Conservation (phyloP, 2,797 vertebrate species). For the Notolepis coatsorum region DNA sequence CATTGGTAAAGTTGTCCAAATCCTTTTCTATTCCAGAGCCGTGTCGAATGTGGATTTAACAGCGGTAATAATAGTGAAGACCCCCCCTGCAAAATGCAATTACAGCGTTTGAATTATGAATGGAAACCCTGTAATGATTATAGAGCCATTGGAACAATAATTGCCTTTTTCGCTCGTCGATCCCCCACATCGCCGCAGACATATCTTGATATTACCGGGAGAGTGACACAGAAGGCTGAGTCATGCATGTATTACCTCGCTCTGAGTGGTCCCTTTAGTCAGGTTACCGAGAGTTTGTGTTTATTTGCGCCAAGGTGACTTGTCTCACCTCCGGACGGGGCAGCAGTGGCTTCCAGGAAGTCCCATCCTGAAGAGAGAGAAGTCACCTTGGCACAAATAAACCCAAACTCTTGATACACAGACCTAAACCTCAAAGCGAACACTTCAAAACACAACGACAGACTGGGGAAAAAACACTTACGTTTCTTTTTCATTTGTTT, state of each 20-base stretch:
- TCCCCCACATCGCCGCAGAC: slow-evolving; percentile 27
- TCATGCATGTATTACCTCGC: slow-evolving; percentile 27
- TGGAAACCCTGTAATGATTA: slow-evolving; percentile 47
- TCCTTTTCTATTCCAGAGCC: slow-evolving; percentile 51
- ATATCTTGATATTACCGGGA: slow-evolving; percentile 19
- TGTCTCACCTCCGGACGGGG: slow-evolving; percentile 10
- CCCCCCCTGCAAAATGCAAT: slow-evolving; percentile 57
- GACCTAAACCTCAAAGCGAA: slow-evolving; percentile 9
- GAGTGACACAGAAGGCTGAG: slow-evolving; percentile 9
- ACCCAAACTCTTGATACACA: slow-evolving; percentile 1
- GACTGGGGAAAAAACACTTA: background rate
- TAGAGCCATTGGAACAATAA: slow-evolving; percentile 35
- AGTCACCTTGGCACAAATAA: background rate
- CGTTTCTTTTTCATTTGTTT: slow-evolving; percentile 20
- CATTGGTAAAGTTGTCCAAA: slow-evolving; percentile 65
- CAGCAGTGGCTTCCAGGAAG: slow-evolving; percentile 5
- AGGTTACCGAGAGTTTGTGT: background rate
- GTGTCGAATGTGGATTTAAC: slow-evolving; percentile 64
- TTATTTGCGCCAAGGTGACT: slow-evolving; percentile 4
- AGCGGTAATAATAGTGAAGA: slow-evolving; percentile 59
- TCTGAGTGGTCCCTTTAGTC: slow-evolving; percentile 9
- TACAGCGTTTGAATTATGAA: slow-evolving; percentile 54
- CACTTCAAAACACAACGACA: background rate
- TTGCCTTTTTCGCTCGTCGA: slow-evolving; percentile 43
- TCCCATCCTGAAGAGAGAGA: background rate